Evolutionary conservation across 2,797 vertebrate species (phyloP).

Genomic region (Emys orbicularis): DNA sequence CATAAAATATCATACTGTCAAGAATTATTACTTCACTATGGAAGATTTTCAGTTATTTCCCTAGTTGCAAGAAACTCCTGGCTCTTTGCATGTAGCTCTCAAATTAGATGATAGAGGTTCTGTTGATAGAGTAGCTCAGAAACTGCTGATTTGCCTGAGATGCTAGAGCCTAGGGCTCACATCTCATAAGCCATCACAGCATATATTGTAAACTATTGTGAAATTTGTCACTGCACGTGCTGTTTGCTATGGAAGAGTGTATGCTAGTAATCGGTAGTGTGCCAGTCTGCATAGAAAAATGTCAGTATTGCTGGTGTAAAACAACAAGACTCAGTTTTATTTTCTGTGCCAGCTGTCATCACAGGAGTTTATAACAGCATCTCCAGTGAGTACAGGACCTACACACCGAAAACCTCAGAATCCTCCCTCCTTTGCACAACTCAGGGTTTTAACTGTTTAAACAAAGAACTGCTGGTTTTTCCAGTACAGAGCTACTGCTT

Average conservation of each 20-base stretch:
- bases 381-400: neutral
- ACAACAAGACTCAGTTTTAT: neutral
- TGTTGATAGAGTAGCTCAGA: neutral
- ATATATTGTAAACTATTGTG: neutral
- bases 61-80: neutral
- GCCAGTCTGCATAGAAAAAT: neutral
- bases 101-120: neutral
- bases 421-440: neutral
- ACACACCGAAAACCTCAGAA: slow-evolving; percentile 20
- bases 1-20: slow-evolving; percentile 20
- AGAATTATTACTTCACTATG: neutral
- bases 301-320: neutral
- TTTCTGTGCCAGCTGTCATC: slow-evolving; percentile 4
- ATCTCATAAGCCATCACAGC: neutral
- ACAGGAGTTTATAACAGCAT: neutral
- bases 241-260: accelerated
- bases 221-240: neutral
- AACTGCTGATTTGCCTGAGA: slow-evolving; percentile 2
- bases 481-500: slow-evolving; percentile 20
- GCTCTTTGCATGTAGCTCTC: neutral
- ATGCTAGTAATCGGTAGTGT: neutral
- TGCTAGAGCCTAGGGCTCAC: neutral
- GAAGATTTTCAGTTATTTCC: slow-evolving; percentile 39
- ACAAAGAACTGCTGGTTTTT: slow-evolving; percentile 48
- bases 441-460: slow-evolving; percentile 46